Evolutionary conservation across 92 coral and sea anemone genomes (phyloP).

Genomic region (Diadumene lineata): DNA sequence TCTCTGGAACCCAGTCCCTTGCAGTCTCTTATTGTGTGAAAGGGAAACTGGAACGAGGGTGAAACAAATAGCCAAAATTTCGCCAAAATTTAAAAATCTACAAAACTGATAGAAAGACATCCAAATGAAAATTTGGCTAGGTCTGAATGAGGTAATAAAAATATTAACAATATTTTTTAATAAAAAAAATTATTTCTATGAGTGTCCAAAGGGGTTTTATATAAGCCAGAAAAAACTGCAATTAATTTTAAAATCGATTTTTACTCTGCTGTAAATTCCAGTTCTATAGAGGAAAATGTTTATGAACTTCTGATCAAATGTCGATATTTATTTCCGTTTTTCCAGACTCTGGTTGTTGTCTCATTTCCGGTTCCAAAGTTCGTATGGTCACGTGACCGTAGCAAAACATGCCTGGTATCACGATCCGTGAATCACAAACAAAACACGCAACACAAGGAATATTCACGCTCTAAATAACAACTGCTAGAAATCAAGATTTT

Average conservation of each 20-base stretch:
- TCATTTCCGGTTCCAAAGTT: conserved; percentile 17
- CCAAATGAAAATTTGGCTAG: too few relatives aligned
- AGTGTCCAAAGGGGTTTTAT: too few relatives aligned
- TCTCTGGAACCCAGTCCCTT: conserved; percentile 20
- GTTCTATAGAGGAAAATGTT: not conserved
- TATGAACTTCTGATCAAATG: not conserved
- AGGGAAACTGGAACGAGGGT: not conserved
- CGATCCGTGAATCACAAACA: conserved; percentile 1
- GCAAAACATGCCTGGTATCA: conserved; percentile 22
- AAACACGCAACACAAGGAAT: not conserved
- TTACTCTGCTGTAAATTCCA: not conserved
- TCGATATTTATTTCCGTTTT: not conserved
- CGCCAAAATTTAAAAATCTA: not conserved
- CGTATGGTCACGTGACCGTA: conserved; percentile 45
- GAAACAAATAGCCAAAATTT: not conserved
- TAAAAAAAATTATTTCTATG: too few relatives aligned
- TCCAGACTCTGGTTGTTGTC: too few relatives aligned
- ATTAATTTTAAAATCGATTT: not conserved
- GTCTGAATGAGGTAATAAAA: too few relatives aligned
- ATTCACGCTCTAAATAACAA: not conserved
- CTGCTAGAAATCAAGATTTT: not conserved
- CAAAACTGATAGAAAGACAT: too few relatives aligned
- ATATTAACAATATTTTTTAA: too few relatives aligned
- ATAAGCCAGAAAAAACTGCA: too few relatives aligned
- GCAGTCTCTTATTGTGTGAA: not conserved